Evolutionary conservation across 2,113 vertebrate species (phyloP).

Genomic region (Pelobates fuscus): DNA sequence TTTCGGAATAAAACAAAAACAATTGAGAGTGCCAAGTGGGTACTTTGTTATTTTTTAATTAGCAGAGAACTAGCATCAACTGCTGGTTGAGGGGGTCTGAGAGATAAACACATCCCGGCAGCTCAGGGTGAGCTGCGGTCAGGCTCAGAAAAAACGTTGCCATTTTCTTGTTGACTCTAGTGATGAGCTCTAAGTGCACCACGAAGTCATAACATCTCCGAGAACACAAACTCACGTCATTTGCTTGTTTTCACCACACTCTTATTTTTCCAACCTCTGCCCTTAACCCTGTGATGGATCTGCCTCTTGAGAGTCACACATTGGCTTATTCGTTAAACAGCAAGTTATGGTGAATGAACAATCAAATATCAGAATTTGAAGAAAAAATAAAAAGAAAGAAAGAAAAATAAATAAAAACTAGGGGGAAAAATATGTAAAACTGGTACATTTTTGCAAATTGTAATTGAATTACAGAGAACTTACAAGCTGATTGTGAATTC

Average conservation of each 20-base stretch:
- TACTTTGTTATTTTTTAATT: conserved; percentile 48
- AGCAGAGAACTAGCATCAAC: conserved; percentile 11
- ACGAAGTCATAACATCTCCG: conserved; percentile 29
- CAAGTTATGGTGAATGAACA: no score
- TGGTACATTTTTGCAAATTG: no score
- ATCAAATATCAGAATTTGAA: no score
- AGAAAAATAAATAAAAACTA: no score
- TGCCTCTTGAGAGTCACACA: not conserved
- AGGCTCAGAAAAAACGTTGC: conserved; percentile 6
- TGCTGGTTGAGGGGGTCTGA: conserved; percentile 12
- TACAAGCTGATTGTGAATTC: no score
- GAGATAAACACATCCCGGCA: conserved; percentile 34
- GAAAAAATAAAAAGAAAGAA: no score
- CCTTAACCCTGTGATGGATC: conserved; percentile 16
- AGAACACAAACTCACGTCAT: conserved; percentile 28
- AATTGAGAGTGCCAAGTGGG: conserved; percentile 21
- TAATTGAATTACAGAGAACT: no score
- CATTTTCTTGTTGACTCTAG: conserved; percentile 37
- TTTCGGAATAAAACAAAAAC: conserved; percentile 45
- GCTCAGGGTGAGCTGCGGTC: conserved; percentile 28
- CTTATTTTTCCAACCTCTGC: conserved; percentile 6
- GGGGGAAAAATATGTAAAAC: no score
- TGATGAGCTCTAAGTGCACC: conserved; percentile 10
- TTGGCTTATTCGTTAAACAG: not conserved
- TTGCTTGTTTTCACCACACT: conserved; percentile 19